Conservation (phyloP, 1,140 invertebrate genomes). For the Trinorchestia longiramus region DNA sequence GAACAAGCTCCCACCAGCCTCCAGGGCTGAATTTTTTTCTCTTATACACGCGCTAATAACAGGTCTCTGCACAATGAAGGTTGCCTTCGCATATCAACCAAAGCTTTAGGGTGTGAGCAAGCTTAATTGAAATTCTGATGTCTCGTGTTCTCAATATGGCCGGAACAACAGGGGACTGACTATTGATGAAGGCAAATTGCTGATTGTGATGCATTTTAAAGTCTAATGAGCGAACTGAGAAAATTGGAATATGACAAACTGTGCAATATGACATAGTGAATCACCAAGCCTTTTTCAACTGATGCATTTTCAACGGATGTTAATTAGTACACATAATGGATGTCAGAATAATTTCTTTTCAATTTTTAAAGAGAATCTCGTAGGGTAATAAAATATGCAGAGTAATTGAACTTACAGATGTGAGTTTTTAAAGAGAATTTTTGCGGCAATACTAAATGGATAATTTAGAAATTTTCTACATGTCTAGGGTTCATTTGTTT, state of each 20-base stretch:
- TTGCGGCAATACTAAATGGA: too few species aligned
- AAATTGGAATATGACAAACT: neutral
- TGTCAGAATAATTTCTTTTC: too few species aligned
- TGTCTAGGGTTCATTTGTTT: too few species aligned
- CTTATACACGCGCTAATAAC: neutral
- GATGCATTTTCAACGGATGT: too few species aligned
- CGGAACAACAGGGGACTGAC: neutral
- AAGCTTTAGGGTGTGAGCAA: neutral
- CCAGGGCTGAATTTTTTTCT: neutral
- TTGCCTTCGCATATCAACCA: neutral
- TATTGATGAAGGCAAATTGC: neutral
- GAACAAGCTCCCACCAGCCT: neutral
- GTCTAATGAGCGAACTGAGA: neutral
- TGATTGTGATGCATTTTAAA: neutral
- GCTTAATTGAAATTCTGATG: constrained; percentile 9
- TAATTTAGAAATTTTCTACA: too few species aligned
- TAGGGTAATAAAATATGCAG: too few species aligned
- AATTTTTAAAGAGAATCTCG: too few species aligned
- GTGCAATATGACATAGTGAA: neutral
- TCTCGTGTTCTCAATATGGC: neutral
- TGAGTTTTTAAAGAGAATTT: too few species aligned
- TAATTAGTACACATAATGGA: too few species aligned
- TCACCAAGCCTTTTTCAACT: neutral
- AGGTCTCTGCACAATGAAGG: neutral
- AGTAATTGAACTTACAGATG: too few species aligned